A percentile compares a stretch with the other conserved stretches of the same genome.
Conservation (phyloP, 2,888 invertebrate genomes). For the Chrysolina americana region DNA sequence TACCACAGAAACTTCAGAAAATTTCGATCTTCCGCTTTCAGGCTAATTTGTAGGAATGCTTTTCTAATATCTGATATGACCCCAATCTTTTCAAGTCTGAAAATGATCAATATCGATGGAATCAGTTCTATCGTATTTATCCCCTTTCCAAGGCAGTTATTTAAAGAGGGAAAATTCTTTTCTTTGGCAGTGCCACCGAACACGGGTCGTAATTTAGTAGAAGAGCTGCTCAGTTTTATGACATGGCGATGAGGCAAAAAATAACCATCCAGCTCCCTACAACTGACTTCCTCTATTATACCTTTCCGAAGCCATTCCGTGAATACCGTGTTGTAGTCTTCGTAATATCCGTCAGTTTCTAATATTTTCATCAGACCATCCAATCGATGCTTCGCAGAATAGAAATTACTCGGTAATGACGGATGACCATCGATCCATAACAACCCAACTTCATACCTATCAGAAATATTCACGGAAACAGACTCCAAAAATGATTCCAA, state of each 20-base stretch:
- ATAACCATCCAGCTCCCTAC: neutral
- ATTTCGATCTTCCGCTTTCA: neutral
- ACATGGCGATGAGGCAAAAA: constrained; percentile 12
- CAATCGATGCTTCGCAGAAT: neutral
- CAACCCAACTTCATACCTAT: constrained; percentile 56
- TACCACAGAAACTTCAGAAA: constrained; percentile 7
- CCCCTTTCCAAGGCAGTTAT: constrained; percentile 8
- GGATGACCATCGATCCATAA: constrained; percentile 60
- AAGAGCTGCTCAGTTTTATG: constrained; percentile 3
- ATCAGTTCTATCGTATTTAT: neutral
- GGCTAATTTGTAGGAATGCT: constrained; percentile 11
- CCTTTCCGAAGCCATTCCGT: neutral
- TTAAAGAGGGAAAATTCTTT: neutral
- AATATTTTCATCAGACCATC: constrained; percentile 21
- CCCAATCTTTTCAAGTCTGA: neutral
- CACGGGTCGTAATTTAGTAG: constrained; percentile 4
- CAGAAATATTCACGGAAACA: neutral
- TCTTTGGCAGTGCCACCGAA: constrained; percentile 19
- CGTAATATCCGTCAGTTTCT: constrained; percentile 2
- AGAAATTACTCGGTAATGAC: constrained; percentile 51
- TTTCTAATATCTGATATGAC: neutral
- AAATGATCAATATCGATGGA: constrained; percentile 2
- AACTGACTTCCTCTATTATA: neutral
- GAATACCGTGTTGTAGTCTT: constrained; percentile 7
- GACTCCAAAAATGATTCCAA: neutral